phyloP scores from a whole-genome alignment of 2,113 vertebrate species.

The Formicarius rufipectus region DNA sequence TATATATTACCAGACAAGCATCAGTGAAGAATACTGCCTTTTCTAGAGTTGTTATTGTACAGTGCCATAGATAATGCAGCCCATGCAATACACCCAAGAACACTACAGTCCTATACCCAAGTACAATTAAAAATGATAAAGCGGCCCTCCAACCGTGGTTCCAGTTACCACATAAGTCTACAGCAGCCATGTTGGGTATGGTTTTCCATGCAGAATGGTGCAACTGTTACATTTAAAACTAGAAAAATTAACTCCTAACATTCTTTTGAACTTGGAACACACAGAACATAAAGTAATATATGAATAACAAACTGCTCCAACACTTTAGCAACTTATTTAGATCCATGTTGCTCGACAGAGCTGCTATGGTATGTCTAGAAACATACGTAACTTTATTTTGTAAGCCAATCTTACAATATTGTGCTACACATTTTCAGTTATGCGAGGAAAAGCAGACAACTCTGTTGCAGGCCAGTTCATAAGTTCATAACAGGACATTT shows the following conservation, averaged over 20 bases:
- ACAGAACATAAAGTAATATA: constrained; percentile 64
- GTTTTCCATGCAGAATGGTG: constrained; percentile 80
- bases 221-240: constrained; percentile 69
- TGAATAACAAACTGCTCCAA: constrained; percentile 69
- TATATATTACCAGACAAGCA: constrained; percentile 88
- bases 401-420: constrained; percentile 63
- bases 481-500: constrained; percentile 10
- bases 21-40: constrained; percentile 86
- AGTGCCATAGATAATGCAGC: constrained; percentile 86
- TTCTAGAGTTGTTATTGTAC: constrained; percentile 86
- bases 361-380: constrained; percentile 43
- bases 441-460: constrained; percentile 56
- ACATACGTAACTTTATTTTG: constrained; percentile 32
- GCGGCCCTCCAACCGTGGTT: constrained; percentile 80
- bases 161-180: constrained; percentile 78
- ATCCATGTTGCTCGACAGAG: constrained; percentile 59
- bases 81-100: constrained; percentile 93
- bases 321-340: constrained; percentile 67
- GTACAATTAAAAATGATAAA: constrained; percentile 75
- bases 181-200: constrained; percentile 75
- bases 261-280: constrained; percentile 70
- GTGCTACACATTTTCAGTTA: constrained; percentile 64
- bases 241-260: constrained; percentile 67
- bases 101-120: constrained; percentile 84
- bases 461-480: constrained; percentile 59